Percentiles rank a stretch among this genome's conserved stretches.
Conservation (phyloP, 1,140 invertebrate genomes). For the Lasioglossum albipes region DNA sequence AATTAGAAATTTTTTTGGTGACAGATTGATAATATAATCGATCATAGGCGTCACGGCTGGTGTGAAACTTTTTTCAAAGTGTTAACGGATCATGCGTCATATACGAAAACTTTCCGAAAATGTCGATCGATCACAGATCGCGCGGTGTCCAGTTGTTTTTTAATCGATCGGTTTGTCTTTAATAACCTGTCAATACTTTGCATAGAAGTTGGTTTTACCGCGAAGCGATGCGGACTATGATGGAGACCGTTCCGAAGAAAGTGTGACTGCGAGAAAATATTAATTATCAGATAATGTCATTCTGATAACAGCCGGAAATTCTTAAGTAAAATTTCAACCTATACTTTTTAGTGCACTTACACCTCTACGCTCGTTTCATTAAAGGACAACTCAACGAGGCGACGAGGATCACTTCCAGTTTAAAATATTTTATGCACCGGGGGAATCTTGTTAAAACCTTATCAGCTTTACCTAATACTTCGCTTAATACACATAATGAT, state of each 20-base stretch:
- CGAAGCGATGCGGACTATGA: background rate
- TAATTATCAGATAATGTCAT: background rate
- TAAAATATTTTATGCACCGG: slow-evolving; percentile 16
- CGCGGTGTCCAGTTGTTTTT: background rate
- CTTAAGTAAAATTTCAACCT: background rate
- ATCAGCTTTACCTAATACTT: slow-evolving; percentile 37
- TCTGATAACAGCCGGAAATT: slow-evolving; percentile 4
- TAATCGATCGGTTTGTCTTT: background rate
- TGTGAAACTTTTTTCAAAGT: background rate
- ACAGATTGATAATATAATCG: background rate
- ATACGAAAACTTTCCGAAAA: background rate
- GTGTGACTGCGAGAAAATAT: no score
- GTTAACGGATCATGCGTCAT: background rate
- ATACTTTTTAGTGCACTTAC: slow-evolving; percentile 9
- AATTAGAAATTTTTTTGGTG: background rate
- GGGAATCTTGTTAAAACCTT: slow-evolving; percentile 38
- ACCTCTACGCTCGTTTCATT: slow-evolving; percentile 26
- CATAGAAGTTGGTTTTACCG: background rate
- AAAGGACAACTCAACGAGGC: background rate
- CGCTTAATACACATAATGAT: slow-evolving; percentile 27
- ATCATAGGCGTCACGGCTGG: background rate
- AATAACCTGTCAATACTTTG: background rate
- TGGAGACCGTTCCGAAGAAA: no score
- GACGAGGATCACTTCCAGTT: slow-evolving; percentile 6
- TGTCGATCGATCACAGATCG: slow-evolving; percentile 14